Conservation (phyloP, 2,113 vertebrate species). For the Empidonax alnorum region DNA sequence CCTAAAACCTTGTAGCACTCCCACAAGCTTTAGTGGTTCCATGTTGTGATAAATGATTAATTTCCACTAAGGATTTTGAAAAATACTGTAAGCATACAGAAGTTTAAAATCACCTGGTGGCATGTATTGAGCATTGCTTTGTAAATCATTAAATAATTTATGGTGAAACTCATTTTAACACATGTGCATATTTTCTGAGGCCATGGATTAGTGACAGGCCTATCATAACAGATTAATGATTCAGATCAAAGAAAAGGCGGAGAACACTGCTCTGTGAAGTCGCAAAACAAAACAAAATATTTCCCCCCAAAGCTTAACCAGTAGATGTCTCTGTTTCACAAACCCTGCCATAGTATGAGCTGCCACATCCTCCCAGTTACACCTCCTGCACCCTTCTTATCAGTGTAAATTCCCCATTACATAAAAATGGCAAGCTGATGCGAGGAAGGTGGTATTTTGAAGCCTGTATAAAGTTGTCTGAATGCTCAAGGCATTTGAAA, state of each 20-base stretch:
- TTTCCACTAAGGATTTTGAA: conserved; percentile 24
- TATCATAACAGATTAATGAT: conserved; percentile 56
- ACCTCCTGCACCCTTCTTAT: neutral
- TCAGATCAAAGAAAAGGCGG: conserved; percentile 30
- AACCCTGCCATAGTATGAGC: neutral
- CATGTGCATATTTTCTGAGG: conserved; percentile 32
- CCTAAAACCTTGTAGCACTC: neutral
- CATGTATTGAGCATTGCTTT: neutral
- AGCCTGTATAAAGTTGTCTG: neutral
- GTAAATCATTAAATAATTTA: conserved; percentile 57
- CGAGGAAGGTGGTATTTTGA: neutral
- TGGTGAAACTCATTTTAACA: conserved; percentile 44
- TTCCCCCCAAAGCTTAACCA: conserved; percentile 34
- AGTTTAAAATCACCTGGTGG: conserved; percentile 36
- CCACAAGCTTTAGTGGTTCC: neutral
- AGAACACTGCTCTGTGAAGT: neutral
- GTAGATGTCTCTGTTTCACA: conserved; percentile 74
- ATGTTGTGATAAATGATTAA: conserved; percentile 26
- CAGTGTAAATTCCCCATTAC: neutral
- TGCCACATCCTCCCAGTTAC: neutral
- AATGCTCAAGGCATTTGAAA: neutral
- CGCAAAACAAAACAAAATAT: neutral
- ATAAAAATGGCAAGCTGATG: neutral
- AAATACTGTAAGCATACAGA: neutral
- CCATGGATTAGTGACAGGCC: conserved; percentile 39